A percentile compares a stretch with the other conserved stretches of the same genome.
These are phyloP conservation scores for Cyclopterus lumpus DNA, from an alignment of 2,797 vertebrate genomes.

Conservation along the genomic window DNA sequence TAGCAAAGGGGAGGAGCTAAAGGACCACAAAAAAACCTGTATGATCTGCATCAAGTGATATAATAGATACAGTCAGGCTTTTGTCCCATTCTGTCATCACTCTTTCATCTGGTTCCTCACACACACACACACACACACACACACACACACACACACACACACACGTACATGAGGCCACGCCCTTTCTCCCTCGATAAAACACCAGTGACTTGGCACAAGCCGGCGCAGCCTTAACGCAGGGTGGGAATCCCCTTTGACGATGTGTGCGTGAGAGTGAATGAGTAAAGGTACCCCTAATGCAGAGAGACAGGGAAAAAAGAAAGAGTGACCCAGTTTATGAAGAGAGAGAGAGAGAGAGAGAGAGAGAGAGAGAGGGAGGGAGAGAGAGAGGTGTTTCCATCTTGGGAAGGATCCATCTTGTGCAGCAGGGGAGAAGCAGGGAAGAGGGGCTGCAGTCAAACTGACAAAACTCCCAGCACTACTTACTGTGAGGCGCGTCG, in stretches of 20 bases:
- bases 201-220: constrained; percentile 9
- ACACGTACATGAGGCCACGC: constrained; percentile 44
- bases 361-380: constrained; percentile 20
- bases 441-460: constrained; percentile 37
- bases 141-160: constrained; percentile 24
- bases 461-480: constrained; percentile 29
- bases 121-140: constrained; percentile 22
- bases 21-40: neutral
- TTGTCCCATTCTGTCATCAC: constrained; percentile 10
- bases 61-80: constrained; percentile 31
- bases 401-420: constrained; percentile 77
- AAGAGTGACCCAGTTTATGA: constrained; percentile 69
- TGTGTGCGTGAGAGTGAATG: constrained; percentile 20
- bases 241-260: constrained; percentile 71
- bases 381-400: constrained; percentile 66
- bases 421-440: constrained; percentile 60
- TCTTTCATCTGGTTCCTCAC: too few relatives aligned
- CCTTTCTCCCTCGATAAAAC: constrained; percentile 31
- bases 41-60: neutral
- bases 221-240: constrained; percentile 9
- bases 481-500: constrained; percentile 5
- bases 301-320: constrained; percentile 42
- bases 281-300: constrained; percentile 58
- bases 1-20: neutral
- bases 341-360: constrained; percentile 21